phyloP scores from a whole-genome alignment of 2,888 invertebrate genomes.

The Trisateles emortualis region DNA sequence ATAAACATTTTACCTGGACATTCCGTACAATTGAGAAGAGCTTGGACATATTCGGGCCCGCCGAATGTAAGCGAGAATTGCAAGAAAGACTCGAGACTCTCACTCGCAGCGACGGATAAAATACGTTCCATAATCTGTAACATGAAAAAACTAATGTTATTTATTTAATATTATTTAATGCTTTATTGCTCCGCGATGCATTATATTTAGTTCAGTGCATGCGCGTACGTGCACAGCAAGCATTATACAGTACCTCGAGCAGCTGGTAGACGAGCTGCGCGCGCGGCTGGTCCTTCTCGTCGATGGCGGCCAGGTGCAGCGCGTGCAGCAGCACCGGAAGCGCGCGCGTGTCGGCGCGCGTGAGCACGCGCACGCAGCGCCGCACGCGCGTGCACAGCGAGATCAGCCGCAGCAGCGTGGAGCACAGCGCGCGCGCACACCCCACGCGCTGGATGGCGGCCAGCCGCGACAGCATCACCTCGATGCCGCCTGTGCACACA shows the following conservation, averaged over 20 bases:
- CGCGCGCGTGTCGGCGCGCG: conserved; percentile 94
- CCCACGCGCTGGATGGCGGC: conserved; percentile 95
- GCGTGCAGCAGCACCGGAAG: conserved; percentile 94
- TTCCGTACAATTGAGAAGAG: conserved; percentile 93
- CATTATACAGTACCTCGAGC: conserved; percentile 89
- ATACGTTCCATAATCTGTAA: conserved; percentile 97
- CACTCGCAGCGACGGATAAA: conserved; percentile 95
- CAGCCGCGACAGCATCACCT: conserved; percentile 94
- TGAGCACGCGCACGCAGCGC: conserved; percentile 95
- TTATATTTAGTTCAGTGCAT: too few species aligned
- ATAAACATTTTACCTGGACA: conserved; percentile 88
- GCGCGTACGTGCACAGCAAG: too few species aligned
- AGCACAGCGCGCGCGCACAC: conserved; percentile 94
- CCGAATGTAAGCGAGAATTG: conserved; percentile 96
- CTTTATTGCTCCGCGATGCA: too few species aligned
- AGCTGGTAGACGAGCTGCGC: conserved; percentile 95
- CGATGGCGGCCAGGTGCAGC: conserved; percentile 89
- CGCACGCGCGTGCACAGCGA: conserved; percentile 96
- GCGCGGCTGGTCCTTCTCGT: conserved; percentile 89
- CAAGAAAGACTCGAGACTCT: conserved; percentile 93
- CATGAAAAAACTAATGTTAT: conserved; percentile 1
- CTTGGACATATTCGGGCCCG: conserved; percentile 95
- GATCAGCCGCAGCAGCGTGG: conserved; percentile 96
- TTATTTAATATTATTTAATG: background rate
- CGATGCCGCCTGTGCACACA: conserved; percentile 82